Evolutionary conservation across 2,888 invertebrate species (phyloP), one percentile per base, ranked within the genome.

Genomic region (Melipona beecheii): DNA sequence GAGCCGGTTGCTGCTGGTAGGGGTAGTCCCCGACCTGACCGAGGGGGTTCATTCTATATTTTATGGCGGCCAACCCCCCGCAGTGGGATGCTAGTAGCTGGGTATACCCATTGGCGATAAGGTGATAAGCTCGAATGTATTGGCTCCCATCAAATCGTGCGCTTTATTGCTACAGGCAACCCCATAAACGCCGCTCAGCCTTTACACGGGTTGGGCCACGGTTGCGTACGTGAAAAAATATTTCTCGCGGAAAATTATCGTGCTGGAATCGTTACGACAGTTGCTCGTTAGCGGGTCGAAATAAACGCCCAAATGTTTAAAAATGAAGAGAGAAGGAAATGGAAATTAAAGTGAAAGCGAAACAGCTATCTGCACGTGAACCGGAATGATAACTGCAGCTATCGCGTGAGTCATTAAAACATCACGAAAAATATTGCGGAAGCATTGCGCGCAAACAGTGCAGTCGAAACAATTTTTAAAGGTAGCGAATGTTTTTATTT

Each of bases 41-140:
- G 43, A 83, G 89, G 87, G 91, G 92, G 90, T 93, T 93, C 92
- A 92, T 93, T 92, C 92, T 91, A 91, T 94, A 93, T 94, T 93
- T 94, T 93, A 93, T 93, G 92, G 91, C 91, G 79, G 86, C 80
- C 86, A 75, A 88, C 86, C 87, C 87, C 84, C 85, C 85, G 82
- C 75, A 86, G 88, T 84, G 90, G 87, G 87, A 89, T 88, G 91
- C 88, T 87, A 90, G 88, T 87, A 88, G 90, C 92, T 84, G 90
- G 91, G 85, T 91, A 91, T 92, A 92, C 87, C 91, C 91, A 92
- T 92, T 92, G 92, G 91, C 93, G 93, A 94, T 94, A 94, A 94
- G 93, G 93, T 93, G 94, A 94, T 94, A 94, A 94, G 94, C 94
- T 93, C 91, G 91, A 94, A 94, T 94, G 93, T 94, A 94, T 94